Evolutionary conservation across 2,888 invertebrate genomes (phyloP).

Genomic region (Drosophila paucipuncta): DNA sequence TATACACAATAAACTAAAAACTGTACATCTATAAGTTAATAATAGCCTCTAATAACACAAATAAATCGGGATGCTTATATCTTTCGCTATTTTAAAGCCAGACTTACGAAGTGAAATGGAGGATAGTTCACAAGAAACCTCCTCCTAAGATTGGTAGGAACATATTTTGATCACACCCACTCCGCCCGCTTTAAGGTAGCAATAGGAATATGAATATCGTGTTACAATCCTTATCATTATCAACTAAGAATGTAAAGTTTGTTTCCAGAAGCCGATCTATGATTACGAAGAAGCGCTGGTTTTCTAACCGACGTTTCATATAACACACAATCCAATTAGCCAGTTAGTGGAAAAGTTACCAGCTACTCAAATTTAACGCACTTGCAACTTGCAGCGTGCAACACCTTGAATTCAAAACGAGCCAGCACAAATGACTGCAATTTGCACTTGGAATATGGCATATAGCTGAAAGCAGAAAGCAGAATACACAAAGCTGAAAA

Average conservation of each 20-base stretch:
- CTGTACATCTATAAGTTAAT: background rate
- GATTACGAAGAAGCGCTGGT: background rate
- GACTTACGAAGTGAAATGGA: background rate
- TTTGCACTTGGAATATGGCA: constrained; percentile 26
- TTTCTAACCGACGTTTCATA: constrained; percentile 43
- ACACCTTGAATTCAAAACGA: constrained; percentile 30
- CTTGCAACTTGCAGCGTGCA: constrained; percentile 32
- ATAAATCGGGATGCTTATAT: background rate
- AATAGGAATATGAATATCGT: background rate
- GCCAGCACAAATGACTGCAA: constrained; percentile 41
- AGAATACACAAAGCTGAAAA: background rate
- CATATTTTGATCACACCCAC: background rate
- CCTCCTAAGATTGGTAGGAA: background rate
- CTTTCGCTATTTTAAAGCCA: background rate
- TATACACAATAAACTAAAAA: too few relatives aligned
- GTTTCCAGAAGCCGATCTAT: background rate
- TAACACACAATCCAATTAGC: constrained; percentile 62
- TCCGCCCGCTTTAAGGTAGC: background rate
- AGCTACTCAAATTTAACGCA: constrained; percentile 67
- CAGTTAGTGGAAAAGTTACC: constrained; percentile 57
- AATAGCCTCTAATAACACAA: background rate
- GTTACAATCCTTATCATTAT: background rate
- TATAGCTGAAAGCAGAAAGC: background rate
- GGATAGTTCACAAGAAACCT: background rate
- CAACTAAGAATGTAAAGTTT: background rate